phyloP scores from a whole-genome alignment of 2,797 vertebrate genomes.

The Acanthopagrus latus region DNA sequence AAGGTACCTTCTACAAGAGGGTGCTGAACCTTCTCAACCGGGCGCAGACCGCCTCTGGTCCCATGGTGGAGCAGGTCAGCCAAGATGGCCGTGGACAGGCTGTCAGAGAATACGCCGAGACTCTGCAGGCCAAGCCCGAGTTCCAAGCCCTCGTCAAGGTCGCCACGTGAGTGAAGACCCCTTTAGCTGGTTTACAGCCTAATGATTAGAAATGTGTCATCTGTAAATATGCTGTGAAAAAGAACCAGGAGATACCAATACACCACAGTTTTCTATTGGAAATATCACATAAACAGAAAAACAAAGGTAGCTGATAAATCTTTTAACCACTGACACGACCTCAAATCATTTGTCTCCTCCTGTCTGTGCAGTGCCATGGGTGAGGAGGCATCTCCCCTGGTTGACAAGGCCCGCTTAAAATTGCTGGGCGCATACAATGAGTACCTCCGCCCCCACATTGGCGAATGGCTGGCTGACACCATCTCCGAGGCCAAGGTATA shows the following conservation, averaged over 20 bases:
- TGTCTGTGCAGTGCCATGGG: constrained; percentile 64
- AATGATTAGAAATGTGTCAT: not conserved
- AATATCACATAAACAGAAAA: not conserved
- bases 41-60: not conserved
- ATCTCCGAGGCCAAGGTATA: constrained; percentile 64
- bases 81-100: accelerated
- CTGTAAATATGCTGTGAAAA: not conserved
- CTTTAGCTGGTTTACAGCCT: not conserved
- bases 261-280: not conserved
- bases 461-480: constrained; percentile 45
- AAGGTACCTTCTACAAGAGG: constrained; percentile 66
- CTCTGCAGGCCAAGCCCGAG: constrained; percentile 35
- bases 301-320: not conserved
- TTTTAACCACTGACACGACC: not conserved
- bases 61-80: not conserved
- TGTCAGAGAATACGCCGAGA: not conserved
- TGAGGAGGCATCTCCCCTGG: constrained; percentile 60
- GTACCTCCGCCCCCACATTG: constrained; percentile 70
- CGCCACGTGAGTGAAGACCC: constrained; percentile 63
- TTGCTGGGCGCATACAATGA: constrained; percentile 75
- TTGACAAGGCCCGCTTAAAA: constrained; percentile 65
- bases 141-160: constrained; percentile 53
- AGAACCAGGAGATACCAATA: not conserved
- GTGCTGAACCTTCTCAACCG: constrained; percentile 46
- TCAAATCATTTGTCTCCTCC: constrained; percentile 6